phyloP scores from a whole-genome alignment of 2,888 invertebrate species.

The Galerucella calmariensis region DNA sequence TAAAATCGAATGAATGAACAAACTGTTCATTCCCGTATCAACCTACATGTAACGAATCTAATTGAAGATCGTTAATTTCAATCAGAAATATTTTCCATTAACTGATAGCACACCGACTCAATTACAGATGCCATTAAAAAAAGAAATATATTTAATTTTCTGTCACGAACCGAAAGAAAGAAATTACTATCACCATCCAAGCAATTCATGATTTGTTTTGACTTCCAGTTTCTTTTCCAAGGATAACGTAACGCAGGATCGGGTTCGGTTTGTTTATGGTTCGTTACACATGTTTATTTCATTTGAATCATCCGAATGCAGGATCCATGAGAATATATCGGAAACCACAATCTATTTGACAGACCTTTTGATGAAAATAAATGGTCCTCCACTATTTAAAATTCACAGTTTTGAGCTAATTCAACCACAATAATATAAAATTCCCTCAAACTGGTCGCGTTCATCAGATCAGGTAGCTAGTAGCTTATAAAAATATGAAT shows the following conservation, averaged over 20 bases:
- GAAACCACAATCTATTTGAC: no score
- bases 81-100: background rate
- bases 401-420: no score
- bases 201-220: slow-evolving; percentile 28
- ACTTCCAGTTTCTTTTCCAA: slow-evolving; percentile 13
- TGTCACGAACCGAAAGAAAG: slow-evolving; percentile 19
- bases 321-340: no score
- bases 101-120: slow-evolving; percentile 21
- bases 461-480: no score
- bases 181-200: slow-evolving; percentile 24
- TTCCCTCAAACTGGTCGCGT: no score
- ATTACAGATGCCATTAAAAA: slow-evolving; percentile 22
- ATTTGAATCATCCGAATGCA: background rate
- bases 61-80: background rate
- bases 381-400: no score
- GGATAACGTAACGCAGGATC: background rate
- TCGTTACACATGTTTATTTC: background rate
- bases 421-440: no score
- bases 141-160: slow-evolving; percentile 24
- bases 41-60: background rate
- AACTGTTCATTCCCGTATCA: no score
- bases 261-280: background rate
- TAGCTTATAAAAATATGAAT: no score
- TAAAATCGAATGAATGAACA: no score
- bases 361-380: no score